Percentiles rank a stretch among this genome's conserved stretches.
These are phyloP conservation scores for Tridacna crocea DNA, from an alignment of 2,888 invertebrate species.

Conservation along the genomic window DNA sequence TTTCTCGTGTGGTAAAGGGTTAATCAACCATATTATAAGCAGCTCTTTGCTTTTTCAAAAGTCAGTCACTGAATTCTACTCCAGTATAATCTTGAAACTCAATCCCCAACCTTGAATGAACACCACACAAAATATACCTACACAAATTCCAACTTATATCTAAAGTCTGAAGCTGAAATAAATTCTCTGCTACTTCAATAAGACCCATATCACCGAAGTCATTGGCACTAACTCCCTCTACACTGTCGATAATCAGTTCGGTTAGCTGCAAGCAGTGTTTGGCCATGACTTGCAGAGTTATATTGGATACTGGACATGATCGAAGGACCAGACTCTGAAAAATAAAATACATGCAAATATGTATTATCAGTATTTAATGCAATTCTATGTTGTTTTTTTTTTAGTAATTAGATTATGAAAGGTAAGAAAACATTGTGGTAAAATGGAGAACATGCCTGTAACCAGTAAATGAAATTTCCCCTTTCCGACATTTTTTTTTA, in stretches of 20 bases:
- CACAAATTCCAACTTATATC: slow-evolving; percentile 71
- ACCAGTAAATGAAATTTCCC: too few relatives aligned
- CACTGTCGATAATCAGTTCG: slow-evolving; percentile 56
- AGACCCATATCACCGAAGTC: slow-evolving; percentile 52
- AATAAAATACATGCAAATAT: background rate
- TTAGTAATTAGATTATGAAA: too few relatives aligned
- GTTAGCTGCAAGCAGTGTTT: slow-evolving; percentile 53
- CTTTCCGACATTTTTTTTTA: too few relatives aligned
- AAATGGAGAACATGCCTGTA: too few relatives aligned
- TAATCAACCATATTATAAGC: too few relatives aligned
- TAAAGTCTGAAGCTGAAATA: slow-evolving; percentile 51
- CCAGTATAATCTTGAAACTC: too few relatives aligned
- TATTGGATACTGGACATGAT: slow-evolving; percentile 56
- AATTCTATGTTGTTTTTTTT: background rate
- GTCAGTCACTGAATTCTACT: too few relatives aligned
- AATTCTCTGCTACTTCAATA: slow-evolving; percentile 47
- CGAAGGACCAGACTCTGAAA: slow-evolving; percentile 32
- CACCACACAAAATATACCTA: slow-evolving; percentile 23
- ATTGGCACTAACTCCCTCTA: slow-evolving; percentile 44
- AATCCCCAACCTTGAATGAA: too few relatives aligned
- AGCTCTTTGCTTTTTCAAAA: too few relatives aligned
- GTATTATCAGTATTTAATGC: background rate
- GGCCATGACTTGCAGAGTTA: slow-evolving; percentile 57
- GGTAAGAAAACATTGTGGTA: too few relatives aligned
- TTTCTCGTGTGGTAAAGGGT: too few relatives aligned